phyloP scores from a whole-genome alignment of 2,888 invertebrate genomes.

The Gandaritis pyraliata region DNA sequence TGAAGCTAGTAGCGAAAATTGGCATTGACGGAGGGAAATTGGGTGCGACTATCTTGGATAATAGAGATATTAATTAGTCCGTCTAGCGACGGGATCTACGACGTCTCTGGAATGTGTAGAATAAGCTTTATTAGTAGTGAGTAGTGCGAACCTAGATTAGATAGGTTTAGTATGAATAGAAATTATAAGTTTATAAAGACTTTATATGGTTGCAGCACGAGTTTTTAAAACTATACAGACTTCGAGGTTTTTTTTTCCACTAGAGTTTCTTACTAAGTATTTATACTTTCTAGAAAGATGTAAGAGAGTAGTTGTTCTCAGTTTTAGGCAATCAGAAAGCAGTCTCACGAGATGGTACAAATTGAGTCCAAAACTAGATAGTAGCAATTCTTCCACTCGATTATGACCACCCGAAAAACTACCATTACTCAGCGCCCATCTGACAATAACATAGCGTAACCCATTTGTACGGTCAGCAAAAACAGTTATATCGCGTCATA shows the following conservation, averaged over 20 bases:
- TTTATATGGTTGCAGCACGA: too few relatives aligned
- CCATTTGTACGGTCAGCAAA: conserved; percentile 48
- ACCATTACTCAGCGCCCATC: conserved; percentile 29
- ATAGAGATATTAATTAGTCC: conserved; percentile 36
- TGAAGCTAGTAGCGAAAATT: conserved; percentile 35
- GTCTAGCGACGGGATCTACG: neutral
- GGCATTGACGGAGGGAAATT: conserved; percentile 33
- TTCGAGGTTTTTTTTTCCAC: too few relatives aligned
- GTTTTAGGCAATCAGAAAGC: neutral
- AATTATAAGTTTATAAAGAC: neutral
- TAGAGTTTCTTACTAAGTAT: too few relatives aligned
- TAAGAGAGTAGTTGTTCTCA: neutral
- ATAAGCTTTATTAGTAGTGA: conserved; percentile 11
- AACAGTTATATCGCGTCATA: conserved; percentile 51
- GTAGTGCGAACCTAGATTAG: neutral
- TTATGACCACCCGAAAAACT: conserved; percentile 29
- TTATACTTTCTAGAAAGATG: too few relatives aligned
- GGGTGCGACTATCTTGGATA: conserved; percentile 29
- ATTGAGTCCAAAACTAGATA: neutral
- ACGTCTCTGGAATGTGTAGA: conserved; percentile 7
- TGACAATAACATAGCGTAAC: conserved; percentile 41
- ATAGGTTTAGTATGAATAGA: conserved; percentile 1
- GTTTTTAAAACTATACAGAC: too few relatives aligned
- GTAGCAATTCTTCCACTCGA: conserved; percentile 16
- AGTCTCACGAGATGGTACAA: neutral